phyloP scores from a whole-genome alignment of 2,113 vertebrate genomes.

The Chrysemys picta region DNA sequence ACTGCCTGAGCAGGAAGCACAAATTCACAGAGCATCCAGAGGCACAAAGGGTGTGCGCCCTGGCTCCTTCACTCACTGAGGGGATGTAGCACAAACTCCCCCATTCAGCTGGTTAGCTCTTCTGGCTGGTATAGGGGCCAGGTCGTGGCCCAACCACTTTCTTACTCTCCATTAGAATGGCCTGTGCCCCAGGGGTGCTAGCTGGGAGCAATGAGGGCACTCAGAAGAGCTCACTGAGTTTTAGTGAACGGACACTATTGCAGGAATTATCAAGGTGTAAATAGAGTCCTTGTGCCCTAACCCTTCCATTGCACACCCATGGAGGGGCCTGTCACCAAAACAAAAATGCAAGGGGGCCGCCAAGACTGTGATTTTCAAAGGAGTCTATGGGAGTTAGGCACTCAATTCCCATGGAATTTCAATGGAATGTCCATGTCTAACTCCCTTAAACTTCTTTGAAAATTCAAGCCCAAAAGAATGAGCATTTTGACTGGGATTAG shows the following conservation, averaged over 20 bases:
- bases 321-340: not conserved
- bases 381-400: no score
- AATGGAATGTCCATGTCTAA: not conserved
- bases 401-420: not conserved
- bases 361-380: not conserved
- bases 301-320: not conserved
- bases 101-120: not conserved
- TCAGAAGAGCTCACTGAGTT: no score
- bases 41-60: not conserved
- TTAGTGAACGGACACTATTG: no score
- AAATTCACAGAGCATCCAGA: not conserved
- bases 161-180: not conserved
- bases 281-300: not conserved
- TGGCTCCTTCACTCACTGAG: not conserved
- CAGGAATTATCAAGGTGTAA: accelerated
- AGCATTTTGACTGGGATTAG: not conserved
- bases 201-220: no score
- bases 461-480: not conserved
- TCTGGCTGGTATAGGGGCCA: not conserved
- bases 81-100: not conserved
- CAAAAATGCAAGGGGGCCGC: not conserved
- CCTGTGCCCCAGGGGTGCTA: not conserved
- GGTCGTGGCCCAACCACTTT: not conserved
- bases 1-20: not conserved
- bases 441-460: not conserved